Base-by-base conservation (phyloP, 2,797 vertebrate species). In the Pyrocephalus nanus region DNA sequence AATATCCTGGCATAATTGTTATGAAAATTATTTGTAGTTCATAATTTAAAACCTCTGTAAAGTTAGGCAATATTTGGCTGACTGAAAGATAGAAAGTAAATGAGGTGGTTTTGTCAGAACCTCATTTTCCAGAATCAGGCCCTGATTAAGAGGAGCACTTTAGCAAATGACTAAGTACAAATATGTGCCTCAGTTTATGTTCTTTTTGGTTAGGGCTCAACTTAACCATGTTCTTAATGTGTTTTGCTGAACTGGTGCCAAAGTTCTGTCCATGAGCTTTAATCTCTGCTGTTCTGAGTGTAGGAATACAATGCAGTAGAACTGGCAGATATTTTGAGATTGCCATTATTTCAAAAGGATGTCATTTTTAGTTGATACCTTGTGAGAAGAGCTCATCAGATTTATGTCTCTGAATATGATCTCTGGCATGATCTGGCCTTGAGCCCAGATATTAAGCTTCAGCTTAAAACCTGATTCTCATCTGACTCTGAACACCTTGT, bases 21-120 rank as follows among this genome's bases (percentile, higher is more conserved):
- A 45, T 34, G n/a, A 45, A 92, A 94, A 85, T 93, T 91, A 85
- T 64, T 66, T 92, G 15, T 69, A 92, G 95, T 93, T 92, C 84
- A 84, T 81, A 92, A 93, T 60, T 78, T 47, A 93, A 93, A 93
- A 76, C 48, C 51, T 90, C 55, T 48, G 25, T 80, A 64, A 95
- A 83, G 81, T 51, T 95, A 86, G 34, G 18, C 17, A 76, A 9
- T 77, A 71, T 64, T 75, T 34, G 9, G 10, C 45, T 65, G 51
- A 70, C 42, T 40, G 26, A 67, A 47, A 67, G 45, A 36, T 7
- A 62, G 54, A 80, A 88, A 82, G 61, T 22, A 27, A 50, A 62
- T 43, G 9, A 86, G 2, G 3, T 45, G 40, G 2, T 57, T 76
- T 77, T 64, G 7, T 20, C 42, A 93, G 62, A 74, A 60, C 4